Evolutionary conservation across 2,797 vertebrate genomes (phyloP).

Genomic region (Alosa sapidissima): DNA sequence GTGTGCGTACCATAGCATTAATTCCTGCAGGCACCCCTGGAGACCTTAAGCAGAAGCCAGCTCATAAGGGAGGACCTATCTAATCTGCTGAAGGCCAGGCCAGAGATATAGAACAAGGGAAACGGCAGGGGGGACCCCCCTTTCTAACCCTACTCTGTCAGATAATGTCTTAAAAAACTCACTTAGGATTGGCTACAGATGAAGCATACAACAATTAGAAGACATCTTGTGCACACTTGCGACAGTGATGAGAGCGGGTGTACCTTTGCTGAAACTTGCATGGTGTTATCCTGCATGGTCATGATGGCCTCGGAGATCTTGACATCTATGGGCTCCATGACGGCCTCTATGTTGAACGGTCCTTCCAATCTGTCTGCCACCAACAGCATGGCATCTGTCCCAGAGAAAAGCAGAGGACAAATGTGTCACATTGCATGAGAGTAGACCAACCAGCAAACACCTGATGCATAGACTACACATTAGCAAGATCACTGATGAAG

Average conservation of each 20-base stretch:
- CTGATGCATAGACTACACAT: background rate
- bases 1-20: too few species aligned
- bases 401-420: conserved; percentile 48
- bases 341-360: conserved; percentile 91
- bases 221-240: background rate
- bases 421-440: background rate
- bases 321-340: conserved; percentile 93
- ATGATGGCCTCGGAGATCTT: conserved; percentile 99
- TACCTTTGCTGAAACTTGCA: conserved; percentile 96
- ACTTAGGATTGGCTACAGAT: too few species aligned
- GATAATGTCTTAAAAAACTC: too few species aligned
- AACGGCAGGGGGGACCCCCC: background rate
- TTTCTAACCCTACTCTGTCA: too few species aligned
- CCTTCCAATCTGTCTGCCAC: conserved; percentile 92
- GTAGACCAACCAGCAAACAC: background rate
- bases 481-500: background rate
- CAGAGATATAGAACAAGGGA: background rate
- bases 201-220: background rate
- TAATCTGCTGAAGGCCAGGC: background rate
- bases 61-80: background rate
- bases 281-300: conserved; percentile 97
- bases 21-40: too few species aligned
- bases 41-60: background rate
- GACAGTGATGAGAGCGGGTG: background rate
- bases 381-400: conserved; percentile 94